Evolutionary conservation across 2,797 vertebrate species (phyloP).

Genomic region (Myotis findleyi): DNA sequence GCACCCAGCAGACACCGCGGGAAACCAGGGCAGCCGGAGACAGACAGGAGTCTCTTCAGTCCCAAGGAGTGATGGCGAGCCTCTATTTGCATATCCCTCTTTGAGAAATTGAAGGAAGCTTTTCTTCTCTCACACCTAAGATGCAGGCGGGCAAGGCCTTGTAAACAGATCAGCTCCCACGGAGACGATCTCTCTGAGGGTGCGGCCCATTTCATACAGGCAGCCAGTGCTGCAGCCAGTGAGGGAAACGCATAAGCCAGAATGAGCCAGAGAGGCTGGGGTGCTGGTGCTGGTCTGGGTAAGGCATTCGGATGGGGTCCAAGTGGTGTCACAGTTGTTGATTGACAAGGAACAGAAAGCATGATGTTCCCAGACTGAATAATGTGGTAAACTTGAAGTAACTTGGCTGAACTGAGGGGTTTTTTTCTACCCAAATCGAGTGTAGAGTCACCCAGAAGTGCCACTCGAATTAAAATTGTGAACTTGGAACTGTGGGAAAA

Average conservation of each 20-base stretch:
- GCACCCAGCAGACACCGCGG: neutral
- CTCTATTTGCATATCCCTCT: neutral
- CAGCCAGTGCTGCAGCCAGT: conserved; percentile 50
- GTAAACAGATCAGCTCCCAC: conserved; percentile 15
- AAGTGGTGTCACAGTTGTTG: fast-evolving
- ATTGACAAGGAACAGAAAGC: neutral
- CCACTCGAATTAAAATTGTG: conserved; percentile 34
- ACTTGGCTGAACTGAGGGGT: neutral
- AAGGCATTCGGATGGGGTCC: neutral
- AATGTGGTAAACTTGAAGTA: neutral
- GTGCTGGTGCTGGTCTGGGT: neutral
- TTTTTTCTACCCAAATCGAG: neutral
- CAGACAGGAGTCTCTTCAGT: neutral
- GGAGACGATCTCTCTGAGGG: conserved; percentile 39
- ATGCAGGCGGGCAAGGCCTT: fast-evolving
- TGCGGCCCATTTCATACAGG: conserved; percentile 27
- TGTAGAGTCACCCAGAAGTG: neutral
- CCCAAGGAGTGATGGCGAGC: too few species aligned
- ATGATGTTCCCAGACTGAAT: neutral
- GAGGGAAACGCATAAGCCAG: conserved; percentile 43
- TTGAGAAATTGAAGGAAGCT: conserved; percentile 6
- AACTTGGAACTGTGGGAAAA: neutral
- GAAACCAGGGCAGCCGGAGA: conserved; percentile 33
- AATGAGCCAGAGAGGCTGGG: neutral
- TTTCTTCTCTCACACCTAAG: neutral